Percentiles rank a stretch among this genome's conserved stretches.
Evolutionary conservation across 2,797 vertebrate genomes (phyloP).

Genomic region (Siniperca scherzeri): DNA sequence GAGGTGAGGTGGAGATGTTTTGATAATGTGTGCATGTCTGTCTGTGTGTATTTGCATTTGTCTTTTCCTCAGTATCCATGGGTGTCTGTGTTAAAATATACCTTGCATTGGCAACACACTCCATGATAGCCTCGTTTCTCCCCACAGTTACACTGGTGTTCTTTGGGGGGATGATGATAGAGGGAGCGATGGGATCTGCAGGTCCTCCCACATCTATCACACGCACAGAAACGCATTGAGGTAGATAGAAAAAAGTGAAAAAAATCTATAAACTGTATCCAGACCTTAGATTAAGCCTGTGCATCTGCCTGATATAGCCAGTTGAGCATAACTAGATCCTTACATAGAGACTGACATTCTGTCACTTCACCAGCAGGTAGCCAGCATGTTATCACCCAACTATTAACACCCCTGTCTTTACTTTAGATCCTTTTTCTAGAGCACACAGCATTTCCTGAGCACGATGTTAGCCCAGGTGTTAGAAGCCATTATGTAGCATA

Average conservation of each 20-base stretch:
- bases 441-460: slow-evolving; percentile 73
- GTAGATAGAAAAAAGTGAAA: slow-evolving; percentile 35
- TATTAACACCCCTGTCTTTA: slow-evolving; percentile 81
- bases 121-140: slow-evolving; percentile 94
- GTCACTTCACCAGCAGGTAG: slow-evolving; percentile 64
- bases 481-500: slow-evolving; percentile 85
- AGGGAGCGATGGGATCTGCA: slow-evolving; percentile 95
- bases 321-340: slow-evolving; percentile 46
- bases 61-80: neutral
- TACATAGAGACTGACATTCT: slow-evolving; percentile 60
- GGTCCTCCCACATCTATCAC: slow-evolving; percentile 92
- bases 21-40: slow-evolving; percentile 20
- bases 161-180: slow-evolving; percentile 93
- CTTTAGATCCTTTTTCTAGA: slow-evolving; percentile 66
- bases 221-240: slow-evolving; percentile 28
- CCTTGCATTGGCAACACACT: slow-evolving; percentile 98
- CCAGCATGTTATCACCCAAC: slow-evolving; percentile 57
- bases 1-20: slow-evolving; percentile 37
- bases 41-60: neutral
- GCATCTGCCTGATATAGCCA: slow-evolving; percentile 46
- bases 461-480: slow-evolving; percentile 82
- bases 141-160: slow-evolving; percentile 97
- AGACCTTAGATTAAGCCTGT: slow-evolving; percentile 46
- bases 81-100: slow-evolving; percentile 48
- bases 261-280: slow-evolving; percentile 48